Percentiles rank a stretch among this genome's conserved stretches.
Conservation (phyloP, 2,113 vertebrate genomes). For the Antechinus stuartii region DNA sequence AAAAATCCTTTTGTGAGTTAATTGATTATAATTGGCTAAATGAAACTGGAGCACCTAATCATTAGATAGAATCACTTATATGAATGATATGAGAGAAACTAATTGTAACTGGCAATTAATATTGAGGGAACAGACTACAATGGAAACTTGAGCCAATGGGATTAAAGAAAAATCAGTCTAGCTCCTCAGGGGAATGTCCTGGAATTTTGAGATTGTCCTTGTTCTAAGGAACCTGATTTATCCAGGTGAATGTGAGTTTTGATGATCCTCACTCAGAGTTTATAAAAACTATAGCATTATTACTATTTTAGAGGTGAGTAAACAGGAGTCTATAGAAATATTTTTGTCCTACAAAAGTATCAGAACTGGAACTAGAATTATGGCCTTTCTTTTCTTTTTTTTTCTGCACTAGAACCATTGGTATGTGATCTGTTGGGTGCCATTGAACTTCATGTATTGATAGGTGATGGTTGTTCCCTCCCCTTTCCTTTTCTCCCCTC, state of each 20-base stretch:
- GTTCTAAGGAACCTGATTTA: not conserved
- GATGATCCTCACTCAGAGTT: not conserved
- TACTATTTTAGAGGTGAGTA: slow-evolving; percentile 55
- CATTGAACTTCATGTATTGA: not conserved
- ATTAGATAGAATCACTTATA: no score
- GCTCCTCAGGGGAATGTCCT: no score
- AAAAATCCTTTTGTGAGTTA: no score
- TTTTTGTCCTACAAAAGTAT: slow-evolving; percentile 58
- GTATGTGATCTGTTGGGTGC: not conserved
- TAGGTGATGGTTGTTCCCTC: not conserved
- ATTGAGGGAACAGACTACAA: no score
- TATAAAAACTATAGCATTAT: not conserved
- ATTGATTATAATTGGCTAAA: no score
- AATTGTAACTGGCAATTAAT: no score
- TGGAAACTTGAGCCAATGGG: no score
- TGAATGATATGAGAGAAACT: no score
- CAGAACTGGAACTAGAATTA: slow-evolving; percentile 48
- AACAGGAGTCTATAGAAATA: slow-evolving; percentile 45
- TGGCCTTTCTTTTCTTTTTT: not conserved
- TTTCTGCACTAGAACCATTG: not conserved
- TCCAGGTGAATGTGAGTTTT: not conserved
- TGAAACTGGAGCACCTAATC: no score
- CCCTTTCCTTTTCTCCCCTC: no score
- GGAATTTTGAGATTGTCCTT: not conserved
- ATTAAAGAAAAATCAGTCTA: no score